Evolutionary conservation across 2,113 vertebrate species (phyloP).

Genomic region (Romanogobio albipinnatus): DNA sequence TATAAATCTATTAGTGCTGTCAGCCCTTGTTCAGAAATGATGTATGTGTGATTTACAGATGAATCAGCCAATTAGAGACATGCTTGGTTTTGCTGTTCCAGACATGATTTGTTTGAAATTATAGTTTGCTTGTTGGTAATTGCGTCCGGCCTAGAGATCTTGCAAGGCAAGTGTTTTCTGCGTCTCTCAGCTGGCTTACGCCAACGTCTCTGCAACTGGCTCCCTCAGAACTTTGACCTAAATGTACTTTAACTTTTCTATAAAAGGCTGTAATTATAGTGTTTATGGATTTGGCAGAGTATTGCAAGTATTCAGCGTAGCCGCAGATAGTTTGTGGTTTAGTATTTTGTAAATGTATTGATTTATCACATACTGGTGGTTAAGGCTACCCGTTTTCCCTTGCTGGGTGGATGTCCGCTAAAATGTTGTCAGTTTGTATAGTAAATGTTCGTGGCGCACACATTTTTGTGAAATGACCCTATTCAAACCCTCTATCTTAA

Average conservation of each 20-base stretch:
- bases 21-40: not conserved
- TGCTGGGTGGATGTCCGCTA: constrained; percentile 17
- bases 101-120: constrained; percentile 54
- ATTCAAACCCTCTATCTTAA: not conserved
- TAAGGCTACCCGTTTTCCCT: constrained; percentile 33
- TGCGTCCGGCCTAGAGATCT: constrained; percentile 31
- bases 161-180: constrained; percentile 51
- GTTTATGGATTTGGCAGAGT: constrained; percentile 51
- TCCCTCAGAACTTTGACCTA: constrained; percentile 45
- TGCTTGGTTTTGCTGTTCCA: constrained; percentile 35
- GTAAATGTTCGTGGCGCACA: not conserved
- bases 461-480: not conserved
- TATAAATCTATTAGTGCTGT: constrained; percentile 4
- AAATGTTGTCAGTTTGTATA: not conserved
- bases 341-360: constrained; percentile 48
- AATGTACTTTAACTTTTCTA: constrained; percentile 54
- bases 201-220: constrained; percentile 36
- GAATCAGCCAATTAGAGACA: constrained; percentile 40
- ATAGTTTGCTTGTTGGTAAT: constrained; percentile 48
- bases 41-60: not conserved
- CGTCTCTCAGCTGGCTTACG: constrained; percentile 36
- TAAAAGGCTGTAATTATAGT: constrained; percentile 53
- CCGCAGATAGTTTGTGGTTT: constrained; percentile 52
- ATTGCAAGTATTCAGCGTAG: constrained; percentile 27
- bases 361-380: constrained; percentile 53